Evolutionary conservation across 2,797 vertebrate species (phyloP), one percentile per base, ranked within the genome.

Genomic region (Chrosomus eos): DNA sequence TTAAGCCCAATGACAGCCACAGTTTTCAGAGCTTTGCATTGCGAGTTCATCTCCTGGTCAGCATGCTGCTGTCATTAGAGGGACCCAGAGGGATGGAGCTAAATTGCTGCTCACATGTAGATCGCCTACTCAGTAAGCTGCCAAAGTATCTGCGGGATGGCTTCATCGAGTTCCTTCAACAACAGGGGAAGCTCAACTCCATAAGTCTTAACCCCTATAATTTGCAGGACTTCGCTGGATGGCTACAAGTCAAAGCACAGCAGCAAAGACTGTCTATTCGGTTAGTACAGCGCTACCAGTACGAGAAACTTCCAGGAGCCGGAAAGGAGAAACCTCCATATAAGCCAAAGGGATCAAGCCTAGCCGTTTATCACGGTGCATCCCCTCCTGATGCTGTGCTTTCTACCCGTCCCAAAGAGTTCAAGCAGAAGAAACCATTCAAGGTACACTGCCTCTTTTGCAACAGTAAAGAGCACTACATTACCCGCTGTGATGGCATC

Each of bases 191-290:
- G 21, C 84, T 73, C 5, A 86, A 80, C 51, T 60, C 43, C 5
- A 40, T 78, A 64, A 86, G 43, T 33, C 77, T 86, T 31, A 81
- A 88, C 28, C 77, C 85, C 10, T 86, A 82, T 55, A 86, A 86
- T 40, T 45, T 82, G 2, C 71, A 78, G 0, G 81, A 88, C 36
- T 67, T 84, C 5, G 11, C 51, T 36, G 66, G 72, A 2, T 86
- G 72, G 81, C 85, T 88, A 7, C 77, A 86, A 38, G 60, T 23
- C n/a, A 88, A 76, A 23, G 84, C 81, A 13, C 81, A 88, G 64
- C 87, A 86, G 13, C 81, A 86, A 28, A 7, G 64, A 9, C 51
- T 81, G 36, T 86, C 87, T 19, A 86, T 18, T 23, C 19, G 71
- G 43, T 14, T 88, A 31, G 77, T 81, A 0, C 84, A 86, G 16